Conservation (phyloP, 2,888 invertebrate genomes). For the Drosophila quinaria region DNA sequence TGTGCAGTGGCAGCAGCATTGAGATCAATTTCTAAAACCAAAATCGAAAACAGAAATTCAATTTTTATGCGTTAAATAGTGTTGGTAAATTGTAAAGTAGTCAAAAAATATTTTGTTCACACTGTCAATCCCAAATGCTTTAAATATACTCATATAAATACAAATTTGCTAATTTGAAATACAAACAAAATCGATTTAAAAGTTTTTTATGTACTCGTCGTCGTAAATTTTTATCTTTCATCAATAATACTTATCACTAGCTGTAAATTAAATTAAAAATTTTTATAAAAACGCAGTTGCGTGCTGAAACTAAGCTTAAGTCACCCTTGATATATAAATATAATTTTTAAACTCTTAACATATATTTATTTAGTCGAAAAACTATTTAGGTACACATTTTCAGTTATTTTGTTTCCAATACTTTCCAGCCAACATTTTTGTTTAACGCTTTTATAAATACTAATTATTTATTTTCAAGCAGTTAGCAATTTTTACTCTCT, state of each 20-base stretch:
- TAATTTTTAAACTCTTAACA: slow-evolving; percentile 27
- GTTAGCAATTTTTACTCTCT: slow-evolving; percentile 63
- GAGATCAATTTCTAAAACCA: slow-evolving; percentile 42
- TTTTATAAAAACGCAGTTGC: slow-evolving; percentile 31
- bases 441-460: slow-evolving; percentile 65
- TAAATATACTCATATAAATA: slow-evolving; percentile 17
- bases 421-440: slow-evolving; percentile 47
- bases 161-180: slow-evolving; percentile 39
- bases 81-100: slow-evolving; percentile 69
- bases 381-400: slow-evolving; percentile 47
- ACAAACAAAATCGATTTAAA: slow-evolving; percentile 35
- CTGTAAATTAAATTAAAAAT: slow-evolving; percentile 46
- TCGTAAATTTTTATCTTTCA: slow-evolving; percentile 73
- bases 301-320: slow-evolving; percentile 44
- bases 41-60: slow-evolving; percentile 26
- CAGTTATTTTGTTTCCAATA: slow-evolving; percentile 9
- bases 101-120: slow-evolving; percentile 25
- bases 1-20: slow-evolving; percentile 68
- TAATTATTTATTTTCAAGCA: slow-evolving; percentile 64
- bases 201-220: slow-evolving; percentile 84
- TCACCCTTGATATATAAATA: slow-evolving; percentile 45
- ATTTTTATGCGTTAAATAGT: slow-evolving; percentile 67
- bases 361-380: slow-evolving; percentile 38
- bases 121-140: slow-evolving; percentile 41
- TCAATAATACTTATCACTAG: slow-evolving; percentile 37